Base-by-base conservation (phyloP, 2,797 vertebrate species). In the Australoheros facetus region DNA sequence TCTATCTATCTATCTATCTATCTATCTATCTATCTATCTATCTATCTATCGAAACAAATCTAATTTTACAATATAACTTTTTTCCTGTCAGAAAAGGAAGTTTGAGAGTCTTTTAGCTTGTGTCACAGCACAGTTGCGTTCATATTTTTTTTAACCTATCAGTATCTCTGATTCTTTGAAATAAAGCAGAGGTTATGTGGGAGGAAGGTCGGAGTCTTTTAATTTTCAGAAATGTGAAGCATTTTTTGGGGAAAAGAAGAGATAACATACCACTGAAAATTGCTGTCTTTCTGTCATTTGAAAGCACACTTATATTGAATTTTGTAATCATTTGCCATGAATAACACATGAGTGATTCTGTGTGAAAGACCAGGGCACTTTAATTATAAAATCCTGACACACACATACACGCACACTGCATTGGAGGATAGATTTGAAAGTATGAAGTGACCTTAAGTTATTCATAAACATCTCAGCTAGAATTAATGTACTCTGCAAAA, bases 231-330 rank as follows among this genome's bases (percentile, higher is more conserved):
- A 85, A 79, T 14, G 19, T 32, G 2, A 58, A 56, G 11, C 9
- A 59, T 45, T 51, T 37, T 69, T 51, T 1, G 7, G 5, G 6
- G 4, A 39, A 13, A 74, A 55, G 16, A 32, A 69, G 64, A 51
- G 64, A 69, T 69, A 69, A 69, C 64, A 69, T 32, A 28, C 1
- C 28, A 80, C 34, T 71, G 3, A 26, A 80, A 80, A 28, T 32
- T 32, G 5, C 5, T 19, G 11, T 30, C 4, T 51, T 74, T 69
- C 19, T 71, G 16, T 73, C 37, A 48, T 12, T 32, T 42, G 11
- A 55, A 75, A 48, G 21, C 12, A 71, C 12, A 2, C 78, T 66
- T 23, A 16, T 17, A 60, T 70, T 70, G 34, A 45, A 53, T 39
- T 57, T 54, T 11, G 10, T 39, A n/a, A 54, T 71, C 8, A 56